phyloP scores from a whole-genome alignment of 2,113 vertebrate genomes.

The Larimichthys polyactis region DNA sequence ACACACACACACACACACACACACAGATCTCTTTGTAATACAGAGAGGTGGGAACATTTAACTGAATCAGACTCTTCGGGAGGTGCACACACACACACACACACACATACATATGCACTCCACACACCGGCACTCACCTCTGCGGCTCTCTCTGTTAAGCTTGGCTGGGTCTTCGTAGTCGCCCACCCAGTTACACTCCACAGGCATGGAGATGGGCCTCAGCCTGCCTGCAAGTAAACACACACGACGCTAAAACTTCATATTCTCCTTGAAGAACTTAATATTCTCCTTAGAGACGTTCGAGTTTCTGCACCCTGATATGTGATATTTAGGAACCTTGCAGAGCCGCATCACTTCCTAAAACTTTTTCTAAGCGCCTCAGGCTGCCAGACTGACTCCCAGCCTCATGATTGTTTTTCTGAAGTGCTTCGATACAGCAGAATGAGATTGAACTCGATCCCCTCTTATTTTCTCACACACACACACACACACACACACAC shows the following conservation, averaged over 20 bases:
- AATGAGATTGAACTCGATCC: conserved; percentile 4
- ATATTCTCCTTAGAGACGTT: not conserved
- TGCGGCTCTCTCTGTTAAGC: conserved; percentile 95
- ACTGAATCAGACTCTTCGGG: conserved; percentile 59
- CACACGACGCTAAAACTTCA: conserved; percentile 36
- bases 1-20: no score
- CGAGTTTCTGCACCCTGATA: not conserved
- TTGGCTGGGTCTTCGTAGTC: conserved; percentile 98
- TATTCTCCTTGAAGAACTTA: not conserved
- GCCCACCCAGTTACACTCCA: conserved; percentile 99
- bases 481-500: not conserved
- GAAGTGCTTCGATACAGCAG: conserved; percentile 11
- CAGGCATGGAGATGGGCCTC: conserved; percentile 98
- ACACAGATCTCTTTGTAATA: conserved; percentile 68
- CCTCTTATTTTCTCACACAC: not conserved
- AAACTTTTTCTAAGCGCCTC: not conserved
- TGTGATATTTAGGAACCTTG: not conserved
- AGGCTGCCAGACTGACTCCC: not conserved
- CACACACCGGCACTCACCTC: conserved; percentile 94
- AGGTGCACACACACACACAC: no score
- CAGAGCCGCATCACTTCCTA: not conserved
- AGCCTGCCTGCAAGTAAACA: conserved; percentile 89
- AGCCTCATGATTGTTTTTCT: conserved; percentile 2
- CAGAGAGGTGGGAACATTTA: conserved; percentile 60
- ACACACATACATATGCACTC: conserved; percentile 31